phyloP scores from a whole-genome alignment of 1,140 invertebrate genomes.

The Tetramorium alpestre region DNA sequence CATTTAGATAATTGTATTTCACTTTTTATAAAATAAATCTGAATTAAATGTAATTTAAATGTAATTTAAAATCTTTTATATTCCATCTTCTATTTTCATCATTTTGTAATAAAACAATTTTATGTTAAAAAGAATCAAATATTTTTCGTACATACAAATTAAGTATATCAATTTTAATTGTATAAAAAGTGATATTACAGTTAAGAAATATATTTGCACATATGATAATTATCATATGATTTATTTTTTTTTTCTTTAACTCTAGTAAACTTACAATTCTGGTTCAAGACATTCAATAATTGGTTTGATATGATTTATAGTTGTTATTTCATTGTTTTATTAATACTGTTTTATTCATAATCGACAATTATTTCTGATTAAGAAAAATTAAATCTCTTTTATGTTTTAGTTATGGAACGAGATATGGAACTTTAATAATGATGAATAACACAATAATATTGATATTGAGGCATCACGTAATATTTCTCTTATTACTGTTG shows the following conservation, averaged over 20 bases:
- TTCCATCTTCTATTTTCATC: background rate
- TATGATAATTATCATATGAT: background rate
- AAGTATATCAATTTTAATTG: background rate
- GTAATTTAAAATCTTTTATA: background rate
- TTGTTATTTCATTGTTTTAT: background rate
- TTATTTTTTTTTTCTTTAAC: no score
- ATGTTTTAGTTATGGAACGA: slow-evolving; percentile 56
- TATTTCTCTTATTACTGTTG: slow-evolving; percentile 50
- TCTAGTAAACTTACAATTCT: no score
- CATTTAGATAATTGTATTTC: background rate
- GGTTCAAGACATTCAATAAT: no score
- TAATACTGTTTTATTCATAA: background rate
- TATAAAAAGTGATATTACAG: background rate
- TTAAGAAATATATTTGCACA: background rate
- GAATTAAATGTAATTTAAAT: background rate
- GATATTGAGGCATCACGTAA: slow-evolving; percentile 35
- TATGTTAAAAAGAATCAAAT: background rate
- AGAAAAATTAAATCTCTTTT: background rate
- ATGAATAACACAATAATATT: slow-evolving; percentile 38
- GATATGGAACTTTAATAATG: slow-evolving; percentile 27
- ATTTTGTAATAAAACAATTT: background rate
- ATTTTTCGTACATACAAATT: background rate
- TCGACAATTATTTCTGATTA: slow-evolving; percentile 46
- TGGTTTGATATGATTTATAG: background rate
- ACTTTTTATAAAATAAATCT: background rate